Conservation (phyloP, 2,888 invertebrate species). For the Dione juno region DNA sequence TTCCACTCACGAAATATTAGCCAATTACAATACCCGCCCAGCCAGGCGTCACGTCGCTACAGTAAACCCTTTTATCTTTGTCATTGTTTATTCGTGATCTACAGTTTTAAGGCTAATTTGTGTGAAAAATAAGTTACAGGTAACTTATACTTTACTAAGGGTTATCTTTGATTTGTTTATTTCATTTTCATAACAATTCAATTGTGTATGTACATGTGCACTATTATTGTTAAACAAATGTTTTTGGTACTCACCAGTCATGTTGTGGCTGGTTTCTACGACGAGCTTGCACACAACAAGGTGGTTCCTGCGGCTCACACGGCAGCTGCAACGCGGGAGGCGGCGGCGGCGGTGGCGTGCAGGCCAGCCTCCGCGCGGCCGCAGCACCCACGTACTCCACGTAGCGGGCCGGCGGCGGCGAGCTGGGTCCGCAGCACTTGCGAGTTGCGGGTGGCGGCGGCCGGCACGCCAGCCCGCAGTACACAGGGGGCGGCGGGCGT, state of each 20-base stretch:
- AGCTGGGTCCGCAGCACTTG: constrained; percentile 76
- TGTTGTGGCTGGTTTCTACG: constrained; percentile 84
- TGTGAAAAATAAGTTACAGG: constrained; percentile 17
- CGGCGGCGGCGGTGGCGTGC: constrained; percentile 79
- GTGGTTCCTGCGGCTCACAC: constrained; percentile 78
- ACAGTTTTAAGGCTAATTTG: neutral
- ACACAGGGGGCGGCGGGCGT: constrained; percentile 80
- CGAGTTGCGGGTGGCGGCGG: constrained; percentile 70
- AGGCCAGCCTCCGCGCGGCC: constrained; percentile 83
- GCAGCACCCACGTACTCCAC: constrained; percentile 86
- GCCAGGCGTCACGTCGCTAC: constrained; percentile 58
- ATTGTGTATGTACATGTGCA: neutral
- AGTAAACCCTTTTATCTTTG: constrained; percentile 56
- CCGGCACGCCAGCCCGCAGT: constrained; percentile 81
- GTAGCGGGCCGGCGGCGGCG: constrained; percentile 78
- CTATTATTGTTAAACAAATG: neutral
- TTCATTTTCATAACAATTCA: neutral
- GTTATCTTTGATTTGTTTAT: neutral
- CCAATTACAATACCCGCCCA: constrained; percentile 68
- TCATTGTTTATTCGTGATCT: constrained; percentile 25
- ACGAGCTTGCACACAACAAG: constrained; percentile 83
- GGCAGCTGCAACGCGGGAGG: constrained; percentile 78
- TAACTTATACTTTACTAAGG: neutral
- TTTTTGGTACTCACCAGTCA: constrained; percentile 79
- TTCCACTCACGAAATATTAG: constrained; percentile 70